Evolutionary conservation across 2,113 vertebrate species (phyloP).

Genomic region (Platysteira castanea): DNA sequence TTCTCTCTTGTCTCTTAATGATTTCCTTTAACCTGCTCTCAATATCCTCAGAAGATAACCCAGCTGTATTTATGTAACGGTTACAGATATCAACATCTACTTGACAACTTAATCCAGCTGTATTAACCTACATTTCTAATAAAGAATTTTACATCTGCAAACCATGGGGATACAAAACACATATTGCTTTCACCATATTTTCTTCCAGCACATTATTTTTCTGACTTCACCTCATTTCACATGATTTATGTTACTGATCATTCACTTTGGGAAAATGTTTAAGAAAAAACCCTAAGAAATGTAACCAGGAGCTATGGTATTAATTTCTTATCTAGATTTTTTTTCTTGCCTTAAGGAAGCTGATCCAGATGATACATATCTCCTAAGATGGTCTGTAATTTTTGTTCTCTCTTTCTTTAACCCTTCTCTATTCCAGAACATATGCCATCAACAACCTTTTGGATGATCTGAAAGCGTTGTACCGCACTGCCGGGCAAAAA

Average conservation of each 20-base stretch:
- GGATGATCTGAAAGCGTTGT: constrained; percentile 83
- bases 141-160: background rate
- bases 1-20: background rate
- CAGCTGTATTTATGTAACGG: background rate
- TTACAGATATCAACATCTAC: background rate
- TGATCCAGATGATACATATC: background rate
- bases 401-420: background rate
- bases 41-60: background rate
- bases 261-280: background rate
- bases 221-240: background rate
- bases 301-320: background rate
- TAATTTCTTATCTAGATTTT: background rate
- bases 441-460: constrained; percentile 79
- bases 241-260: background rate
- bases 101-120: background rate
- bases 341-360: background rate
- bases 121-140: background rate
- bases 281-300: background rate
- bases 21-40: background rate
- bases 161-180: background rate
- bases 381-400: background rate
- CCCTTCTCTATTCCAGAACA: constrained; percentile 65
- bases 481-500: constrained; percentile 79
- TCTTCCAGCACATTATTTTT: background rate
- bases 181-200: background rate